These are phyloP conservation scores for Acanthornis magna DNA, from an alignment of 2,797 vertebrate species.

Conservation along the genomic window DNA sequence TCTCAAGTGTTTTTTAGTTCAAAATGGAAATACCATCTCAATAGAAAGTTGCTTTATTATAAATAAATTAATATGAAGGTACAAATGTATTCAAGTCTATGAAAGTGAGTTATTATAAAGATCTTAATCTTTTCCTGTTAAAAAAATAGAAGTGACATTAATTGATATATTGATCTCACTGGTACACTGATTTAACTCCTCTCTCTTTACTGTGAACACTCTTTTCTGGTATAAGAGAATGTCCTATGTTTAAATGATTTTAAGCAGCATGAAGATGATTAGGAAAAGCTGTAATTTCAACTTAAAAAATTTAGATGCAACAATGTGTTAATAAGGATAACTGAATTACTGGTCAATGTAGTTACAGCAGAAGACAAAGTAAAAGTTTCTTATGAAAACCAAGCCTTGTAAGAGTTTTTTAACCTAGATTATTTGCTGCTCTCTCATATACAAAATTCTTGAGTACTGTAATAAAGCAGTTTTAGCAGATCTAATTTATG, in stretches of 20 bases:
- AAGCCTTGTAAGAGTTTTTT: neutral
- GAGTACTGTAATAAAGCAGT: neutral
- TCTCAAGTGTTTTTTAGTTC: neutral
- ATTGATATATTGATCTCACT: neutral
- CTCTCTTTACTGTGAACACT: neutral
- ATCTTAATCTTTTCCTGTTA: neutral
- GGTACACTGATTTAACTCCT: neutral
- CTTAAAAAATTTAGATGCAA: neutral
- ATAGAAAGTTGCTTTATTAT: neutral
- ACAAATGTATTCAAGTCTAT: neutral
- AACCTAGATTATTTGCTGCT: neutral
- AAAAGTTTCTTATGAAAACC: neutral
- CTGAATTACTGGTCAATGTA: neutral
- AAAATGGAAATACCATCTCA: neutral
- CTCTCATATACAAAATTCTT: neutral
- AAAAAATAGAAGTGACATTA: neutral
- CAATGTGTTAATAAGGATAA: neutral
- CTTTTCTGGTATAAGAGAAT: neutral
- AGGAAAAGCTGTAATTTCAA: neutral
- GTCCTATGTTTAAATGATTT: neutral
- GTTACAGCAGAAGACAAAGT: neutral
- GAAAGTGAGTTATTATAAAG: neutral
- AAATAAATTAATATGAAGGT: neutral
- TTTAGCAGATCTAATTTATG: conserved; percentile 8
- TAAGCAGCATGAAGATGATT: neutral